Conservation (phyloP, 1,140 invertebrate genomes). For the Rhyzopertha dominica region DNA sequence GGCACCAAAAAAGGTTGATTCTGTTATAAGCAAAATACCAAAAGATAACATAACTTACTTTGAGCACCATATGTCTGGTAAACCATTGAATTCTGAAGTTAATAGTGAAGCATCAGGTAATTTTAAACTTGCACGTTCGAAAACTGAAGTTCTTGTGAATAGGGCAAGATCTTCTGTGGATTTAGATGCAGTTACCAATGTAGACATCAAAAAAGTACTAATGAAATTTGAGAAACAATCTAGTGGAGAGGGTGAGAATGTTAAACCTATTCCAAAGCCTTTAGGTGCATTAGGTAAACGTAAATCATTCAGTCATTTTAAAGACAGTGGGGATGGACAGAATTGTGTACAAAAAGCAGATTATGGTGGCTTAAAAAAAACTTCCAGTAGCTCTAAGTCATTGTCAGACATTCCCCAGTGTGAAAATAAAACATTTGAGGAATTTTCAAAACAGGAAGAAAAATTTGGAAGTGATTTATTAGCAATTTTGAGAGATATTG, state of each 20-base stretch:
- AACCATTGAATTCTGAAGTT: constrained; percentile 23
- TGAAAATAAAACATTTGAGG: neutral
- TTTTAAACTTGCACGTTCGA: constrained; percentile 31
- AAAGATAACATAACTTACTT: constrained; percentile 41
- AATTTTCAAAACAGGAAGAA: neutral
- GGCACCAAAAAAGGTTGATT: constrained; percentile 26
- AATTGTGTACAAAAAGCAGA: neutral
- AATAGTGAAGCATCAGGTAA: neutral
- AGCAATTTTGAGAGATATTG: constrained; percentile 29
- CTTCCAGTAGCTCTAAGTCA: no score
- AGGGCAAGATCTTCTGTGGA: constrained; percentile 37
- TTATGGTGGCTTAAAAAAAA: neutral
- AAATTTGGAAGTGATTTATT: neutral
- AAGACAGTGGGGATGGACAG: neutral
- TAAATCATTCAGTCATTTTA: constrained; percentile 2
- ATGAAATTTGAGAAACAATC: constrained; percentile 40
- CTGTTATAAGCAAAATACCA: constrained; percentile 36
- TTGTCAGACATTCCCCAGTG: neutral
- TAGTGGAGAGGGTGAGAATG: constrained; percentile 18
- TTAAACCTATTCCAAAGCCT: constrained; percentile 8
- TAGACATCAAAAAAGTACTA: constrained; percentile 41
- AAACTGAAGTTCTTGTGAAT: constrained; percentile 36
- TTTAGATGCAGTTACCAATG: constrained; percentile 40
- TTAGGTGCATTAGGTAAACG: neutral
- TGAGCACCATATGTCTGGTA: constrained; percentile 37